Conservation (phyloP, 2,797 vertebrate genomes). For the Tangara arthus region DNA sequence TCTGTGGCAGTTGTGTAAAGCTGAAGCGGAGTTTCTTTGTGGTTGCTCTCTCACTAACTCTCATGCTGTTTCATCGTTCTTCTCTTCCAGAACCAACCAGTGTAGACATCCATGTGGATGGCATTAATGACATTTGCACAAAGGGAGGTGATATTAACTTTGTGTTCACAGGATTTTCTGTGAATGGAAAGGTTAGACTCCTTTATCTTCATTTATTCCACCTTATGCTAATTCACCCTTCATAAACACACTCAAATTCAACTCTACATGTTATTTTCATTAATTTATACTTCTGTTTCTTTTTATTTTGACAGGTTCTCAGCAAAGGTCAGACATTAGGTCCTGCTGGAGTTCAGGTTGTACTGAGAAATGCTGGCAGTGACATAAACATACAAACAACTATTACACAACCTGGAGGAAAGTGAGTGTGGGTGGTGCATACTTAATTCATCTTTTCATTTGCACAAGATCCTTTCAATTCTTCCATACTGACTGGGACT, state of each 20-base stretch:
- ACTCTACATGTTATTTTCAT: neutral
- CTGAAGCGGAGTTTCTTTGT: neutral
- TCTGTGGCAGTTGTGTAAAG: neutral
- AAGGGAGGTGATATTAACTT: conserved; percentile 98
- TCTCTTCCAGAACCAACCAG: conserved; percentile 85
- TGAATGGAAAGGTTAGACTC: conserved; percentile 86
- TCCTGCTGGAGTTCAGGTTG: conserved; percentile 89
- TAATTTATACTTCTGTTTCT: neutral
- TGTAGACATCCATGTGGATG: conserved; percentile 94
- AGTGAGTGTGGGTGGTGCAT: conserved; percentile 78
- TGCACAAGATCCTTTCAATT: neutral
- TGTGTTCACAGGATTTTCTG: conserved; percentile 94
- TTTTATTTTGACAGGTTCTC: conserved; percentile 81
- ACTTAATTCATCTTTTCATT: neutral
- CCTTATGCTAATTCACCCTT: neutral
- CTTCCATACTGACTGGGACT: neutral
- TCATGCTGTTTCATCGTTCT: neutral
- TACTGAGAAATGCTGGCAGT: conserved; percentile 80
- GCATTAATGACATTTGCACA: conserved; percentile 93
- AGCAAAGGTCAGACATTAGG: conserved; percentile 91
- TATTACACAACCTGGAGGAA: conserved; percentile 88
- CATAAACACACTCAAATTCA: neutral
- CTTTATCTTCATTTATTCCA: neutral
- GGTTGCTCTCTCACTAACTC: neutral
- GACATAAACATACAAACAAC: conserved; percentile 84